Percentiles rank a stretch among this genome's conserved stretches.
Evolutionary conservation across 2,888 invertebrate species (phyloP).

Genomic region (Sphinx pinastri): DNA sequence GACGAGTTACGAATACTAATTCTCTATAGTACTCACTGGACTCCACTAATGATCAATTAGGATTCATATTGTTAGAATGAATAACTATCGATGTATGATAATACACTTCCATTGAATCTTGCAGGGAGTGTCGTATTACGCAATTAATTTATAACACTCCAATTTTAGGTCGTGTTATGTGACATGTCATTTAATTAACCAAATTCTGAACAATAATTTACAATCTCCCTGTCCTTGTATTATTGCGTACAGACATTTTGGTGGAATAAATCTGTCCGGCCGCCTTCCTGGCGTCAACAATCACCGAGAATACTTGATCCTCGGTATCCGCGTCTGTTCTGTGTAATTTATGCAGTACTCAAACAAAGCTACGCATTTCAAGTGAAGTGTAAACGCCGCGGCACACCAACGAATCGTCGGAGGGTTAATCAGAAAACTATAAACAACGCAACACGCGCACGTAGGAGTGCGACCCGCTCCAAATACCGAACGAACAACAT

Average conservation of each 20-base stretch:
- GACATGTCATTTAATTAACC: not conserved
- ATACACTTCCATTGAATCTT: not conserved
- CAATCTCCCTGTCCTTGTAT: too few relatives aligned
- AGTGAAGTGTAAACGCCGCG: not conserved
- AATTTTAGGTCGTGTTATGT: not conserved
- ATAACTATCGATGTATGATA: conserved; percentile 16
- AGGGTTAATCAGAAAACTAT: conserved; percentile 60
- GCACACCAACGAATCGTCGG: conserved; percentile 50
- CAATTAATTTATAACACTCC: not conserved
- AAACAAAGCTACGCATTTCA: conserved; percentile 27
- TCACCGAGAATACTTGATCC: not conserved
- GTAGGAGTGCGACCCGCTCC: conserved; percentile 59
- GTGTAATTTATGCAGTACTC: not conserved
- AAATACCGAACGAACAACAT: conserved; percentile 48
- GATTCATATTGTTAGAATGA: conserved; percentile 22
- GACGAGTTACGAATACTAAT: conserved; percentile 24
- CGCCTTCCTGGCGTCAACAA: conserved; percentile 10
- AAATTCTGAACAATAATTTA: too few relatives aligned
- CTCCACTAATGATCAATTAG: conserved; percentile 25
- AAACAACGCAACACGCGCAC: conserved; percentile 55
- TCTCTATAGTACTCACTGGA: conserved; percentile 12
- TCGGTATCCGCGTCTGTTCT: not conserved
- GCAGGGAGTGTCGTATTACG: too few relatives aligned
- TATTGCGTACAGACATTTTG: not conserved
- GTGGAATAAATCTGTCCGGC: not conserved